Percentiles rank a stretch among this genome's conserved stretches.
Conservation (phyloP, 2,888 invertebrate genomes). For the Drosophila suboccidentalis region DNA sequence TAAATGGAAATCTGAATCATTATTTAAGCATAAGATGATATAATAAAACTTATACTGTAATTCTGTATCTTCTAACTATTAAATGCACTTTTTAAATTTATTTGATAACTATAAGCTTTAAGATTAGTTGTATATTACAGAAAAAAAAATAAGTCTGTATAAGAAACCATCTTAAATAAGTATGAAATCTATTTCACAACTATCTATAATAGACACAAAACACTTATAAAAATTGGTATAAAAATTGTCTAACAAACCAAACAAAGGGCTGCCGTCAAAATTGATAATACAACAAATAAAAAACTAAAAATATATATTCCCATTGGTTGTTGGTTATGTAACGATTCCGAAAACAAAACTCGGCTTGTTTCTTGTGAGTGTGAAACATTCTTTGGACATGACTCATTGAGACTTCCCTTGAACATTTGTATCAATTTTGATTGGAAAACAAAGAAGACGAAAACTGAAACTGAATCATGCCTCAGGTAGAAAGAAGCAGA, state of each 20-base stretch:
- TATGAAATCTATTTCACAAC: neutral
- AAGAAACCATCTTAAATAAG: neutral
- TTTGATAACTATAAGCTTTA: no score
- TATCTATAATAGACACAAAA: neutral
- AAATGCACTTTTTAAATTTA: no score
- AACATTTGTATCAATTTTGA: constrained; percentile 48
- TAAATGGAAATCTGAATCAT: no score
- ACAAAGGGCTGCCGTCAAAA: neutral
- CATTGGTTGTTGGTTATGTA: constrained; percentile 8
- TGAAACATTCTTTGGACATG: constrained; percentile 35
- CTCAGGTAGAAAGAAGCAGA: constrained; percentile 41
- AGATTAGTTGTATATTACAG: no score
- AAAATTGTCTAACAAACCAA: neutral
- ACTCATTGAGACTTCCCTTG: constrained; percentile 40
- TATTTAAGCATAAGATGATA: no score
- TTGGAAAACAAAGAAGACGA: constrained; percentile 28
- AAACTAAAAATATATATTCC: neutral
- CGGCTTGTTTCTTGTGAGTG: neutral
- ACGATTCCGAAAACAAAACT: constrained; percentile 1
- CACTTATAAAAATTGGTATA: neutral
- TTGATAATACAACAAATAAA: neutral
- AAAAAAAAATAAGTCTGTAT: neutral
- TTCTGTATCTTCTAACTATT: no score
- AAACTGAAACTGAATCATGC: constrained; percentile 50
- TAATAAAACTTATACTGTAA: no score